These are phyloP conservation scores for Erebia aethiops DNA, from an alignment of 2,888 invertebrate genomes.

Conservation along the genomic window DNA sequence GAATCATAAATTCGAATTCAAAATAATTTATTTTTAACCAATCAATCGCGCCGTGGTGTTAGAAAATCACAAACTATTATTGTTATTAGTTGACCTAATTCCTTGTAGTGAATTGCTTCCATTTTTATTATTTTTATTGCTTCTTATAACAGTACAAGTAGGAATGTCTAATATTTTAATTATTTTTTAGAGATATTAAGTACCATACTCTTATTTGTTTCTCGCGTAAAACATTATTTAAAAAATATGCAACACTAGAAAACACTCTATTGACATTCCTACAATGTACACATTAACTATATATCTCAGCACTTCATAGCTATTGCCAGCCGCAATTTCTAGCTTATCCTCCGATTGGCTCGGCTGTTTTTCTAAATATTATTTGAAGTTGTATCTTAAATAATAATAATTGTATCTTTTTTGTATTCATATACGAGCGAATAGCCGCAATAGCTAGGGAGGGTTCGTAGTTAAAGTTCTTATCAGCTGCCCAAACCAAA, in stretches of 20 bases:
- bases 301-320: constrained; percentile 53
- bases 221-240: neutral
- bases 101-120: neutral
- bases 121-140: constrained; percentile 40
- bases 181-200: neutral
- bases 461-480: constrained; percentile 45
- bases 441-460: constrained; percentile 56
- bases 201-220: neutral
- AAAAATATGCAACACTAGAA: neutral
- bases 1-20: too few species aligned
- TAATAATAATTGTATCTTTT: too few species aligned
- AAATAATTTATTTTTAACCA: too few species aligned
- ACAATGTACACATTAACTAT: constrained; percentile 38
- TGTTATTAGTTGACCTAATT: neutral
- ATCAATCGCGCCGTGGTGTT: too few species aligned
- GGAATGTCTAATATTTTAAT: constrained; percentile 1
- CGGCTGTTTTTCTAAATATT: constrained; percentile 20
- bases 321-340: constrained; percentile 46
- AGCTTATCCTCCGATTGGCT: constrained; percentile 12
- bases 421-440: neutral
- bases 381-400: too few species aligned
- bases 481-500: constrained; percentile 63
- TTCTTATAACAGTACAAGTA: constrained; percentile 36
- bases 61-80: neutral
- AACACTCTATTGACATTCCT: constrained; percentile 38